Conservation (phyloP, 2,888 invertebrate genomes). For the Cremastinae sp. region DNA sequence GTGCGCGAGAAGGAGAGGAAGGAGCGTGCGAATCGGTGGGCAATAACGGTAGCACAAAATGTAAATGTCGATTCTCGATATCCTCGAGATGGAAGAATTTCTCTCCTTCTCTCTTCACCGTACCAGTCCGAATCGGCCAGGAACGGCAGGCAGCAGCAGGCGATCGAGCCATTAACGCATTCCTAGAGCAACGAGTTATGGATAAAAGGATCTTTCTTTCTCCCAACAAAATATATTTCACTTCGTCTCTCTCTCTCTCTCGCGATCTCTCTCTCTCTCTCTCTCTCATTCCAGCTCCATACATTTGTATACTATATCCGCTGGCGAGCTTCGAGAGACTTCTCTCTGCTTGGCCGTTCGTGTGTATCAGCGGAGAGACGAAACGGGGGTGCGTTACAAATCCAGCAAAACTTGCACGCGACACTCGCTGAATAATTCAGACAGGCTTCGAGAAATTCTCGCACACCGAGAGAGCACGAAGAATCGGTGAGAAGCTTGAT, state of each 20-base stretch:
- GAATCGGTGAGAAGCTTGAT: constrained; percentile 49
- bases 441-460: constrained; percentile 59
- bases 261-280: constrained; percentile 36
- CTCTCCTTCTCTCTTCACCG: constrained; percentile 24
- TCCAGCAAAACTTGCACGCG: constrained; percentile 77
- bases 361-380: constrained; percentile 33
- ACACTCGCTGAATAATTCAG: constrained; percentile 79
- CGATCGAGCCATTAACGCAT: constrained; percentile 62
- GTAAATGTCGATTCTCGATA: constrained; percentile 71
- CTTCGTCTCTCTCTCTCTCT: constrained; percentile 45
- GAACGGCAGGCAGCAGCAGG: constrained; percentile 34
- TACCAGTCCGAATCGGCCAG: constrained; percentile 7
- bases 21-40: constrained; percentile 62
- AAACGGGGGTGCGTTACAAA: constrained; percentile 76
- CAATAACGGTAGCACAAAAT: constrained; percentile 76
- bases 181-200: constrained; percentile 63
- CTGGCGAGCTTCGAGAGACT: constrained; percentile 37
- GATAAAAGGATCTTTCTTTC: constrained; percentile 52
- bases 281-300: background rate
- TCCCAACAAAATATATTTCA: constrained; percentile 19
- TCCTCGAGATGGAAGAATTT: constrained; percentile 68
- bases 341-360: constrained; percentile 13
- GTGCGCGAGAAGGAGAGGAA: constrained; percentile 17
- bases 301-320: no score
- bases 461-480: constrained; percentile 26